Evolutionary conservation across 2,797 vertebrate genomes (phyloP), one percentile per base, ranked within the genome.

Genomic region (Gadopsis bispinosus): DNA sequence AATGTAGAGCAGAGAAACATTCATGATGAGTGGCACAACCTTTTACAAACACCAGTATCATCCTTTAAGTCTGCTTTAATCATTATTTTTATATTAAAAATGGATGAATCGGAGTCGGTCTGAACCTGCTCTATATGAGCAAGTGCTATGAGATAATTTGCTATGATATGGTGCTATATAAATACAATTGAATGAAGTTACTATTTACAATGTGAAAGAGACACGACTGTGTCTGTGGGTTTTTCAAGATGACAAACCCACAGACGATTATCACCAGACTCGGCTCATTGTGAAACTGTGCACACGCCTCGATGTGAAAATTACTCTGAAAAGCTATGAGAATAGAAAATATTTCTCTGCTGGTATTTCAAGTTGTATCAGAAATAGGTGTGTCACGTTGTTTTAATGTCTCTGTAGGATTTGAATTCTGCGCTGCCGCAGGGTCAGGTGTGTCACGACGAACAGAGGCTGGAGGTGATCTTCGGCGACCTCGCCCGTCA

Each of bases 401-500:
- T 45, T 35, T 39, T 50, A 0, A 20, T 58, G 41, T 70, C 53
- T 64, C 48, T 80, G 58, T 78, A 99, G 98, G 97, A 97, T 73
- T 73, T 95, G 76, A 95, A 96, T 22, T 84, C 89, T 0, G 96
- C 95, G 5, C 92, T 99, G 90, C 98, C 98, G 0, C 97, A 94
- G 2, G 98, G 98, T 50, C 98, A 99, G 91, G 95, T 98, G 88
- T 99, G 97, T 90, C 97, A 99, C 0, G 98, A 99, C 0, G 97
- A 99, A 83, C 96, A 98, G 94, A 95, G 98, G 19, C 93, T 99
- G 89, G 97, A 99, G 87, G 98, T 99, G 84, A 99, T 99, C 91
- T 99, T 99, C 1, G 86, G 94, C 1, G 98, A 99, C 90, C 94
- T 99, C 79, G 94, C 96, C 20, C 95, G 96, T 41, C 96, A 97